Percentiles rank a stretch among this genome's conserved stretches.
phyloP scores from a whole-genome alignment of 2,797 vertebrate species.

The Pseudotriccus pelzelni region DNA sequence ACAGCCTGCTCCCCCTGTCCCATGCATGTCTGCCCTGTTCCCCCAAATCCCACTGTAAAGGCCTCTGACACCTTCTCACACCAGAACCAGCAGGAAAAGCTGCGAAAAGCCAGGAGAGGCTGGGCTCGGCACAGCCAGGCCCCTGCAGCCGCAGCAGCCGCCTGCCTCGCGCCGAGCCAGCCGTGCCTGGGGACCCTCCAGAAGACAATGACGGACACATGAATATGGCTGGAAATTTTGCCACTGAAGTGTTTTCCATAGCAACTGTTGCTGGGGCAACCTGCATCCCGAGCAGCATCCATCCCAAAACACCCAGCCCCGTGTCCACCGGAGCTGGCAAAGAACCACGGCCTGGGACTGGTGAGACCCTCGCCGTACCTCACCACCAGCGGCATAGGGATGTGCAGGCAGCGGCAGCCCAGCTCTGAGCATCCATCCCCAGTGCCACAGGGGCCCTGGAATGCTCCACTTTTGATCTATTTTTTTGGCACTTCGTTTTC shows the following conservation, averaged over 20 bases:
- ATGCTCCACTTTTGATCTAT: background rate
- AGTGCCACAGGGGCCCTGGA: background rate
- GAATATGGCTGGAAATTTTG: slow-evolving; percentile 6
- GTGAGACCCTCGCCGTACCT: accelerated
- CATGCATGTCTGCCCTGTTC: accelerated
- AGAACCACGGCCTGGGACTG: accelerated
- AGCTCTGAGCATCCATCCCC: background rate
- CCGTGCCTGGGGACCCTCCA: background rate
- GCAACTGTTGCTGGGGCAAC: slow-evolving; percentile 52
- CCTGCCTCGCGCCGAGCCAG: accelerated
- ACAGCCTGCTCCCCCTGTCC: background rate
- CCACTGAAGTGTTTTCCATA: slow-evolving; percentile 4
- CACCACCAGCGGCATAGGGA: accelerated
- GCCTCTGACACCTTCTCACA: background rate
- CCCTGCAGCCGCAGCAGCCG: accelerated
- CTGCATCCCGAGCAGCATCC: background rate
- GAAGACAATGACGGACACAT: background rate
- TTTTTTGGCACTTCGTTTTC: background rate
- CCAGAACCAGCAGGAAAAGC: background rate
- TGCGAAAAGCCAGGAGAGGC: background rate
- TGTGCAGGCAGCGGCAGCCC: background rate
- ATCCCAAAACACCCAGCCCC: background rate
- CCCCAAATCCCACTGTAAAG: background rate
- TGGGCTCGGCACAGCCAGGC: background rate
- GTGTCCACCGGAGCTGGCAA: background rate